phyloP scores from a whole-genome alignment of 1,140 invertebrate genomes.

The Orius laevigatus region DNA sequence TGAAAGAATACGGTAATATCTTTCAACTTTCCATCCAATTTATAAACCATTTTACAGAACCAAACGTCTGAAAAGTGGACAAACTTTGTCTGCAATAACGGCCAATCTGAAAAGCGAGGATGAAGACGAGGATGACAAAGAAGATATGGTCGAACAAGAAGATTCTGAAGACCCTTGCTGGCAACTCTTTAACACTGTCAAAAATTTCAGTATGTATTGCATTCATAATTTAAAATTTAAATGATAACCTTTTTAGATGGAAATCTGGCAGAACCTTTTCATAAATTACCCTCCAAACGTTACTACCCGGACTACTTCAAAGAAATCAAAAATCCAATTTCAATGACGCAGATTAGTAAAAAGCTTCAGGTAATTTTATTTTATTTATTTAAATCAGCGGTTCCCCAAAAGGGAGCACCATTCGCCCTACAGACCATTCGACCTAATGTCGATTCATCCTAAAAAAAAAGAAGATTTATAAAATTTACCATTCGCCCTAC shows the following conservation, averaged over 20 bases:
- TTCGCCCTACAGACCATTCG: too few relatives aligned
- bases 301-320: slow-evolving; percentile 96
- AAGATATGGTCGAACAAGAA: slow-evolving; percentile 41
- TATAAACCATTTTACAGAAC: slow-evolving; percentile 22
- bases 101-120: slow-evolving; percentile 39
- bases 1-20: slow-evolving; percentile 37
- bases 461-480: too few relatives aligned
- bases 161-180: slow-evolving; percentile 58
- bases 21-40: neutral
- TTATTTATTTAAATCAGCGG: too few relatives aligned
- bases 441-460: too few relatives aligned
- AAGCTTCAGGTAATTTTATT: slow-evolving; percentile 61
- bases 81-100: slow-evolving; percentile 36
- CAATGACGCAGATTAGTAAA: slow-evolving; percentile 78
- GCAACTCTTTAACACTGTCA: slow-evolving; percentile 62
- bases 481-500: too few relatives aligned
- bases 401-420: too few relatives aligned
- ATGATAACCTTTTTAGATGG: slow-evolving; percentile 31
- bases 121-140: slow-evolving; percentile 38
- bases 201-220: slow-evolving; percentile 27
- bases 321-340: slow-evolving; percentile 90
- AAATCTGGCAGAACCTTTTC: slow-evolving; percentile 73
- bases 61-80: slow-evolving; percentile 28
- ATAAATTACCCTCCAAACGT: slow-evolving; percentile 75
- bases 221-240: slow-evolving; percentile 4